Percentiles rank a stretch among this genome's conserved stretches.
phyloP scores from a whole-genome alignment of 1,140 invertebrate species.

The Choristoneura fumiferana region DNA sequence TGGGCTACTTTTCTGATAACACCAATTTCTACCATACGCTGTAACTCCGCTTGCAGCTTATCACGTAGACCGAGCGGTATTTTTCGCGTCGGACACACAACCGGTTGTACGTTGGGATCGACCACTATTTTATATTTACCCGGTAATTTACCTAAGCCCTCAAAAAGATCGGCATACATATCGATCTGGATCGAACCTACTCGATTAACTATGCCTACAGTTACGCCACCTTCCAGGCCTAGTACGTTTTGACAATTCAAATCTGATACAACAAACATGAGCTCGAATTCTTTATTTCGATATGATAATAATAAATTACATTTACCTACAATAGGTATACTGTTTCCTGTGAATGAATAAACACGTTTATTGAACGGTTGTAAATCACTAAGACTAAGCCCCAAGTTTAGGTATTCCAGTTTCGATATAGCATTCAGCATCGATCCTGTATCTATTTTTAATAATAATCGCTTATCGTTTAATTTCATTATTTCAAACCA shows the following conservation, averaged over 20 bases:
- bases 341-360: slow-evolving; percentile 1
- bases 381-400: not conserved
- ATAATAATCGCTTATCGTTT: not conserved
- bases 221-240: slow-evolving; percentile 1
- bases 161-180: not conserved
- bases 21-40: not conserved
- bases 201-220: not conserved
- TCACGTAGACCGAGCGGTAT: not conserved
- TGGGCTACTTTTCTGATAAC: not conserved
- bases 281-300: not conserved
- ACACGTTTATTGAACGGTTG: not conserved
- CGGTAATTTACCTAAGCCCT: not conserved
- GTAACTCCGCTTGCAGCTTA: not conserved
- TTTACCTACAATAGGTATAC: slow-evolving; percentile 3
- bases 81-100: not conserved
- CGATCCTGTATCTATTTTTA: slow-evolving; percentile 15
- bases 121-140: not conserved
- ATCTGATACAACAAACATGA: slow-evolving; percentile 7
- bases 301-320: not conserved
- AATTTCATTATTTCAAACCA: slow-evolving; percentile 16
- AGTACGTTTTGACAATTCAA: slow-evolving; percentile 11
- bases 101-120: not conserved
- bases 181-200: not conserved
- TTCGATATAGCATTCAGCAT: slow-evolving; percentile 18
- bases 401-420: slow-evolving; percentile 2